Evolutionary conservation across 2,113 vertebrate species (phyloP).

Genomic region (Rhineura floridana): DNA sequence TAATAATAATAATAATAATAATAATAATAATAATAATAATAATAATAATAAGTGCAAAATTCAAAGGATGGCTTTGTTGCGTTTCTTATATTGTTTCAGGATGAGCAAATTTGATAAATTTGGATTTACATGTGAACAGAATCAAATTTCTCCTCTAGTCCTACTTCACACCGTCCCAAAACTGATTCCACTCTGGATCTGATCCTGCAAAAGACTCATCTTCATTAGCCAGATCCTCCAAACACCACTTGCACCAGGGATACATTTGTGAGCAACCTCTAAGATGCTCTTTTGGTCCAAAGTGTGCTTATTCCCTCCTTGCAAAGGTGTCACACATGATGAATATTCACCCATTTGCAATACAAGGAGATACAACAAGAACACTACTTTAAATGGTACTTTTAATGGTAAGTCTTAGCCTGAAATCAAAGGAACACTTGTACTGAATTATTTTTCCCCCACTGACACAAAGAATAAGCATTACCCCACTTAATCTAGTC

Average conservation of each 20-base stretch:
- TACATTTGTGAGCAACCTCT: background rate
- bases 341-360: conserved; percentile 58
- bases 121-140: too few species aligned
- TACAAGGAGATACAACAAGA: conserved; percentile 65
- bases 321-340: conserved; percentile 35
- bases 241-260: too few species aligned
- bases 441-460: conserved; percentile 52
- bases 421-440: conserved; percentile 64
- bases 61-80: too few species aligned
- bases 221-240: background rate
- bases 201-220: background rate
- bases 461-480: conserved; percentile 51
- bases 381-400: conserved; percentile 45
- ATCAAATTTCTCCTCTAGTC: too few species aligned
- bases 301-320: conserved; percentile 48
- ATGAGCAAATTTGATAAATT: too few species aligned
- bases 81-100: too few species aligned
- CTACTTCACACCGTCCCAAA: too few species aligned
- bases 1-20: too few species aligned
- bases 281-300: conserved; percentile 38
- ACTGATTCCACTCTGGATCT: too few species aligned
- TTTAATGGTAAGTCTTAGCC: conserved; percentile 54
- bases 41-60: too few species aligned
- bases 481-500: conserved; percentile 65
- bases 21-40: too few species aligned